Percentiles rank a stretch among this genome's conserved stretches.
These are phyloP conservation scores for Lycorma delicatula DNA, from an alignment of 1,140 invertebrate species.

Conservation along the genomic window DNA sequence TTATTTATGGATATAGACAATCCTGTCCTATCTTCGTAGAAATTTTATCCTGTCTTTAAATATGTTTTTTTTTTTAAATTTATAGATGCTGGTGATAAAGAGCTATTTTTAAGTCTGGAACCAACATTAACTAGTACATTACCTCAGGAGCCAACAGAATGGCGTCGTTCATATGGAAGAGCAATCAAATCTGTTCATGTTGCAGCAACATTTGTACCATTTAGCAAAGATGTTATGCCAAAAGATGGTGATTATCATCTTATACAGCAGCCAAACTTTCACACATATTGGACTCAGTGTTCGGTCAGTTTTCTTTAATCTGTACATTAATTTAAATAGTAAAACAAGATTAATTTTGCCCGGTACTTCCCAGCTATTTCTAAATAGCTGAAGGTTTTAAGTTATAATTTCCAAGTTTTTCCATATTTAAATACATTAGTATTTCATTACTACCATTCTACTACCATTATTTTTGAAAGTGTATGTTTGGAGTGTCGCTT, in stretches of 20 bases:
- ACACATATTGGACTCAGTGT: constrained; percentile 93
- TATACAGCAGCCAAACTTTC: constrained; percentile 79
- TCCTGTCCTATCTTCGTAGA: neutral
- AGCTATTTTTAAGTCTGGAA: constrained; percentile 75
- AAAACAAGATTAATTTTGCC: too few species aligned
- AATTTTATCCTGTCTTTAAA: neutral
- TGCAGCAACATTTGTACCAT: constrained; percentile 75
- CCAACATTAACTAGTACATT: constrained; percentile 65
- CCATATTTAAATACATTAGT: too few species aligned
- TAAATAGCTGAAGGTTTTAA: too few species aligned
- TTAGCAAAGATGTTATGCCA: constrained; percentile 58
- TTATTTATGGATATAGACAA: constrained; percentile 25
- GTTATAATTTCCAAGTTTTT: too few species aligned
- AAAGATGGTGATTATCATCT: constrained; percentile 64
- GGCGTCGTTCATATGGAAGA: constrained; percentile 75
- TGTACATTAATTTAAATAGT: neutral
- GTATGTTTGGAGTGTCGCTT: too few species aligned
- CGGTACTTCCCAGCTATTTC: too few species aligned
- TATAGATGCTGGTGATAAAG: constrained; percentile 79
- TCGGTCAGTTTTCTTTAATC: constrained; percentile 50
- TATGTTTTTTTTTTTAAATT: constrained; percentile 17
- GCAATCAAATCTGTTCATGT: constrained; percentile 74
- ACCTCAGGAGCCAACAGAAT: constrained; percentile 78
- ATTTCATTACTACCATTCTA: too few species aligned
- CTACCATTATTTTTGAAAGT: too few species aligned